These are phyloP conservation scores for Gambusia yucatana DNA, from an alignment of 2,797 vertebrate genomes.

Conservation along the genomic window DNA sequence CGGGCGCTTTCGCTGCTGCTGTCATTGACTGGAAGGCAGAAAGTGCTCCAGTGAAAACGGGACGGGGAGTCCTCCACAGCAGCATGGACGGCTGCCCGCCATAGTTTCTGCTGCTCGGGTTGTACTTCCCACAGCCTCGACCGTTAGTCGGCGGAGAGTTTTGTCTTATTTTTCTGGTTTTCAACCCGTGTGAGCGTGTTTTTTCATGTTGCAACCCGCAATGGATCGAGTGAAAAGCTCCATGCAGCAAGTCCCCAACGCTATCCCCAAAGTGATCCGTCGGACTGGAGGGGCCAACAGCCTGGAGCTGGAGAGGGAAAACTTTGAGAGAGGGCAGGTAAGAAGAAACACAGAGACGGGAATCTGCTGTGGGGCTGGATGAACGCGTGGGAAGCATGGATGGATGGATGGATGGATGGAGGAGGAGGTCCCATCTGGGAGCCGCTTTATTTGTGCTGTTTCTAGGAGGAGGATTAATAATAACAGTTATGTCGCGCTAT, in stretches of 20 bases:
- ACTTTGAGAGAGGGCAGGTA: constrained; percentile 92
- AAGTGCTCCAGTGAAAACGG: constrained; percentile 47
- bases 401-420: background rate
- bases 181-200: background rate
- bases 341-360: constrained; percentile 3
- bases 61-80: constrained; percentile 37
- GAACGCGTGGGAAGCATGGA: constrained; percentile 4
- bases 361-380: background rate
- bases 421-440: constrained; percentile 7
- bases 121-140: background rate
- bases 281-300: constrained; percentile 87
- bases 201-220: constrained; percentile 45
- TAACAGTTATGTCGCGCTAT: constrained; percentile 26
- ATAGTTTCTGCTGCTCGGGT: constrained; percentile 48
- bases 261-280: constrained; percentile 89
- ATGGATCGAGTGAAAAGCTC: constrained; percentile 93
- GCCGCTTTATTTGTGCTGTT: constrained; percentile 6
- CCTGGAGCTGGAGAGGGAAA: constrained; percentile 88
- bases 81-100: constrained; percentile 65
- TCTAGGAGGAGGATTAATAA: constrained; percentile 27
- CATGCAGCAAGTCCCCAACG: constrained; percentile 91
- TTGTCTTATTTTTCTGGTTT: background rate
- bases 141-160: constrained; percentile 1
- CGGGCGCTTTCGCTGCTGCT: constrained; percentile 2
- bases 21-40: constrained; percentile 68